Percentiles rank a stretch among this genome's conserved stretches.
Conservation (phyloP, 2,888 invertebrate species). For the Cephus spinipes region DNA sequence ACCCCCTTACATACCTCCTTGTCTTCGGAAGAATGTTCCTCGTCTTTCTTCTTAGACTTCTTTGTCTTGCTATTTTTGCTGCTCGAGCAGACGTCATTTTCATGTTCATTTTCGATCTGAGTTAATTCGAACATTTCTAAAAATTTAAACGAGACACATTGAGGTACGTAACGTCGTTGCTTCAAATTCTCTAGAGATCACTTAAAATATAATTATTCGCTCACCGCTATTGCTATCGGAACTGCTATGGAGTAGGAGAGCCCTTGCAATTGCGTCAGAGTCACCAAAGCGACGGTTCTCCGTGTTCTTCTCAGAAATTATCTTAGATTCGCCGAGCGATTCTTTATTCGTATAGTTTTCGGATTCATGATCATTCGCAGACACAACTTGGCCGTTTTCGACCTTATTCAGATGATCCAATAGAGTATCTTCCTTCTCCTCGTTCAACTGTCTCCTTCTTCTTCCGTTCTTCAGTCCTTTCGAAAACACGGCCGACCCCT, state of each 20-base stretch:
- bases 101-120: constrained; percentile 18
- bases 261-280: constrained; percentile 35
- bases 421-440: constrained; percentile 44
- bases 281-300: neutral
- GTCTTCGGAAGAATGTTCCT: constrained; percentile 19
- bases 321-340: neutral
- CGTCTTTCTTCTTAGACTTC: constrained; percentile 17
- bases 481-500: constrained; percentile 13
- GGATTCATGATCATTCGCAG: constrained; percentile 16
- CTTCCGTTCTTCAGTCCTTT: constrained; percentile 1
- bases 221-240: constrained; percentile 30
- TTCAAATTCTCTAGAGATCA: too few species aligned
- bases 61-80: constrained; percentile 25
- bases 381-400: constrained; percentile 31
- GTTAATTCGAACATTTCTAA: constrained; percentile 2
- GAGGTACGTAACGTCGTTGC: too few species aligned
- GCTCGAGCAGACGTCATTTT: constrained; percentile 27
- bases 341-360: constrained; percentile 3
- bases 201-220: too few species aligned
- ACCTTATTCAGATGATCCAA: constrained; percentile 48
- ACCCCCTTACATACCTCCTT: constrained; percentile 14
- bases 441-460: constrained; percentile 10
- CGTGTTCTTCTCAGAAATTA: constrained; percentile 6
- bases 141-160: neutral
- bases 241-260: constrained; percentile 28